phyloP scores from a whole-genome alignment of 2,113 vertebrate species.

The Etheostoma spectabile region DNA sequence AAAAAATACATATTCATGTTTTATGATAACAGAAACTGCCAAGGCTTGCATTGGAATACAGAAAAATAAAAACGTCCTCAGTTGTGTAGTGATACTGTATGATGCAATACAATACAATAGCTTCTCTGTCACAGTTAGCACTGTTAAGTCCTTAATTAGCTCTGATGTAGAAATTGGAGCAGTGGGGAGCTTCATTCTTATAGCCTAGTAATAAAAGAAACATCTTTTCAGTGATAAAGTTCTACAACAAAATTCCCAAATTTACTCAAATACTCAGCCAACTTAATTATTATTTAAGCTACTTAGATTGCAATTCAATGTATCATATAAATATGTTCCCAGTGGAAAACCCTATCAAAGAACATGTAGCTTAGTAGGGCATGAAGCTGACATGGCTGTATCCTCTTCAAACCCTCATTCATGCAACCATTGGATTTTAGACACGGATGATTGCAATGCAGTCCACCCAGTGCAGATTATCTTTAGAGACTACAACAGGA shows the following conservation, averaged over 20 bases:
- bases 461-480: conserved; percentile 55
- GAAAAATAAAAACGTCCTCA: neutral
- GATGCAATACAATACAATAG: neutral
- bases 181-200: neutral
- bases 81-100: neutral
- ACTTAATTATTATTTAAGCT: neutral
- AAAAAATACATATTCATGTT: neutral
- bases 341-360: conserved; percentile 5
- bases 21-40: neutral
- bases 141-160: neutral
- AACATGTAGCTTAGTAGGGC: conserved; percentile 21
- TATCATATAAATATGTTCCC: conserved; percentile 4
- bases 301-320: neutral
- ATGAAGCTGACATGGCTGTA: conserved; percentile 33
- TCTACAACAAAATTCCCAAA: neutral
- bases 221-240: neutral
- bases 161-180: neutral
- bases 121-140: neutral
- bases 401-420: conserved; percentile 50
- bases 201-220: neutral
- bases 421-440: conserved; percentile 45
- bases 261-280: neutral
- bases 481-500: conserved; percentile 52
- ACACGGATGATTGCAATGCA: conserved; percentile 46
- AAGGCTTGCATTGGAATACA: neutral